Evolutionary conservation across 2,113 vertebrate genomes (phyloP).

Genomic region (Amia ocellicauda): DNA sequence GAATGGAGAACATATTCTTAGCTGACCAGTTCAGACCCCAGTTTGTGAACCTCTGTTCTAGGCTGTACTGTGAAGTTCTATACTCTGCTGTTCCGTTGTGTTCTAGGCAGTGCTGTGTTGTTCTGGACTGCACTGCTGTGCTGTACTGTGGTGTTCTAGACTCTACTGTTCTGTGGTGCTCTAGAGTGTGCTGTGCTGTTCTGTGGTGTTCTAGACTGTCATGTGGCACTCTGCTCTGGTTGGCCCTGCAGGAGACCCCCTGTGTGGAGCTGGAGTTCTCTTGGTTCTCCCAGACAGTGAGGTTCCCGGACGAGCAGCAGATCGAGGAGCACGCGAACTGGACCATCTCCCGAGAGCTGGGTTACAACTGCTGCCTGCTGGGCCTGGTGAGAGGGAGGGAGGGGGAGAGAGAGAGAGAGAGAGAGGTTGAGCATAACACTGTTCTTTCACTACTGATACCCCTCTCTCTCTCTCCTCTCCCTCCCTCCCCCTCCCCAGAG

Average conservation of each 20-base stretch:
- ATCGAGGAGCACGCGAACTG: conserved; percentile 68
- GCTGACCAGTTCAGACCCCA: too few relatives aligned
- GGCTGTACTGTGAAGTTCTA: too few relatives aligned
- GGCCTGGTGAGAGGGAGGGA: conserved; percentile 43
- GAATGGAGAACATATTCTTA: too few relatives aligned
- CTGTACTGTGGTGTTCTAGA: too few relatives aligned
- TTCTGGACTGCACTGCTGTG: too few relatives aligned
- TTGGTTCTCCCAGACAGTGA: conserved; percentile 60
- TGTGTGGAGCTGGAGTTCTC: conserved; percentile 71
- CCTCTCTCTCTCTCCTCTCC: not conserved
- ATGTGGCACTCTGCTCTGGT: not conserved
- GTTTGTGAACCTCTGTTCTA: too few relatives aligned
- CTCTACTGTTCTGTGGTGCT: too few relatives aligned
- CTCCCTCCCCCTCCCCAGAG: conserved; percentile 45
- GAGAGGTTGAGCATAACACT: too few relatives aligned
- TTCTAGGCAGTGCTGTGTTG: too few relatives aligned
- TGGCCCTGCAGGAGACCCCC: conserved; percentile 55
- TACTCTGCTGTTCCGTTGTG: too few relatives aligned
- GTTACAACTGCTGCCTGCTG: conserved; percentile 60
- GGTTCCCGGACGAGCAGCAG: conserved; percentile 67
- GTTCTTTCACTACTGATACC: too few relatives aligned
- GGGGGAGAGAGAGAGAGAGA: not conserved
- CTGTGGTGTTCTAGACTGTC: not conserved
- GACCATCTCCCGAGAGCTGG: conserved; percentile 67
- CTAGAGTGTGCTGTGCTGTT: too few relatives aligned